A percentile compares a stretch with the other conserved stretches of the same genome.
These are phyloP conservation scores for Myocastor coypus DNA, from an alignment of 2,113 vertebrate species.

Conservation along the genomic window DNA sequence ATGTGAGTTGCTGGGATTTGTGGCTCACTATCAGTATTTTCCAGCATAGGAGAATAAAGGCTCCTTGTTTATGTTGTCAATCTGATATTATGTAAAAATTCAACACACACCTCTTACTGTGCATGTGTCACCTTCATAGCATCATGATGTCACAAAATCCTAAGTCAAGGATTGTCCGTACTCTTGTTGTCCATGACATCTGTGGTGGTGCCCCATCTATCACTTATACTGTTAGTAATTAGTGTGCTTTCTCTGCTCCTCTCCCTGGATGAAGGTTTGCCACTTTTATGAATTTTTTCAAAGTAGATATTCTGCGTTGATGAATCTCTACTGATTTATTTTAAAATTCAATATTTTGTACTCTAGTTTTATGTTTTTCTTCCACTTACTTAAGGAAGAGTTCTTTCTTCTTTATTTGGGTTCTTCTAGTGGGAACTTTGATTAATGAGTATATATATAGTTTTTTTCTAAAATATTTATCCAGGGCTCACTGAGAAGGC, in stretches of 20 bases:
- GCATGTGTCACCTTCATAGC: neutral
- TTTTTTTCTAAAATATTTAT: neutral
- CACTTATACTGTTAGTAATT: neutral
- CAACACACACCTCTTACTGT: neutral
- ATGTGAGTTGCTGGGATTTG: neutral
- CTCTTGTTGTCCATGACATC: neutral
- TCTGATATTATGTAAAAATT: neutral
- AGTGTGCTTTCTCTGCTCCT: neutral
- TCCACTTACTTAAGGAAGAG: neutral
- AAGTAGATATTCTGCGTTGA: neutral
- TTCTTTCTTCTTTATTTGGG: neutral
- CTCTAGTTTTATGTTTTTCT: neutral
- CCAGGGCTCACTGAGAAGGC: no score
- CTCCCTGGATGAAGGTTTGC: neutral
- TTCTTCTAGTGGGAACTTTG: neutral
- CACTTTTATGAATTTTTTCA: neutral
- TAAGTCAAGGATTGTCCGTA: neutral
- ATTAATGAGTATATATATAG: neutral
- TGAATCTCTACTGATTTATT: neutral
- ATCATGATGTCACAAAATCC: neutral
- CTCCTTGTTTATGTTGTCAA: neutral
- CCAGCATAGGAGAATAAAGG: neutral
- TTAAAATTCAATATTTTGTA: neutral
- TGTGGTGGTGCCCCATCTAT: neutral
- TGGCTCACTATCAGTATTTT: neutral